Evolutionary conservation across 2,113 vertebrate genomes (phyloP).

Genomic region (Carollia perspicillata): DNA sequence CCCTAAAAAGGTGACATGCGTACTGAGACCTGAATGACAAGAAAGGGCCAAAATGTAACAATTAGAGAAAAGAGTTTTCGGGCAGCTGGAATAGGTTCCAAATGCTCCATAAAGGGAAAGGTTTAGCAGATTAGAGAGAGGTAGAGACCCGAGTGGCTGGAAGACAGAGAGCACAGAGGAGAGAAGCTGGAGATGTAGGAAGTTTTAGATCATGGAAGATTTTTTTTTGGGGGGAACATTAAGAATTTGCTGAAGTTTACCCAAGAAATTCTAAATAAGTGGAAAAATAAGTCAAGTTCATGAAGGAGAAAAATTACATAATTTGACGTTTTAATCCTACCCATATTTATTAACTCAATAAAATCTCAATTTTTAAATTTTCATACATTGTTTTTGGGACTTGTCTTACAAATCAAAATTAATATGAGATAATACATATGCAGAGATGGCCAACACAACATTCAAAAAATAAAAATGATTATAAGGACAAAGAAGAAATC

Average conservation of each 20-base stretch:
- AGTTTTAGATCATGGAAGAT: not conserved
- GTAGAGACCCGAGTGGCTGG: not conserved
- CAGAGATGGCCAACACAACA: not conserved
- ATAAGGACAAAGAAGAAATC: not conserved
- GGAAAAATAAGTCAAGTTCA: not conserved
- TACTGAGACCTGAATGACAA: not conserved
- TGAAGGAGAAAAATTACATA: not conserved
- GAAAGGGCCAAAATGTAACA: not conserved
- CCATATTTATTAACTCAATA: not conserved
- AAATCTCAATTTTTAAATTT: not conserved
- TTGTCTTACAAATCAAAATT: not conserved
- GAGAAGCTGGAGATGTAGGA: not conserved
- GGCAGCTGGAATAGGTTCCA: not conserved
- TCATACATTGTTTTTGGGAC: not conserved
- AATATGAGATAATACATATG: not conserved
- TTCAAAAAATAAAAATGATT: not conserved
- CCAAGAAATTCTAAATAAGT: not conserved
- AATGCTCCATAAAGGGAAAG: not conserved
- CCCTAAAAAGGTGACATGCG: not conserved
- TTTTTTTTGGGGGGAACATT: not conserved
- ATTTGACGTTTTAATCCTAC: not conserved
- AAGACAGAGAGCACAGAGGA: accelerated
- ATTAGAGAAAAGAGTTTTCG: not conserved
- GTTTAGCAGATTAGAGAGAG: not conserved
- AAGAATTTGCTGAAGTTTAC: not conserved